phyloP scores from a whole-genome alignment of 1,140 invertebrate genomes.

The Pentalonia nigronervosa region DNA sequence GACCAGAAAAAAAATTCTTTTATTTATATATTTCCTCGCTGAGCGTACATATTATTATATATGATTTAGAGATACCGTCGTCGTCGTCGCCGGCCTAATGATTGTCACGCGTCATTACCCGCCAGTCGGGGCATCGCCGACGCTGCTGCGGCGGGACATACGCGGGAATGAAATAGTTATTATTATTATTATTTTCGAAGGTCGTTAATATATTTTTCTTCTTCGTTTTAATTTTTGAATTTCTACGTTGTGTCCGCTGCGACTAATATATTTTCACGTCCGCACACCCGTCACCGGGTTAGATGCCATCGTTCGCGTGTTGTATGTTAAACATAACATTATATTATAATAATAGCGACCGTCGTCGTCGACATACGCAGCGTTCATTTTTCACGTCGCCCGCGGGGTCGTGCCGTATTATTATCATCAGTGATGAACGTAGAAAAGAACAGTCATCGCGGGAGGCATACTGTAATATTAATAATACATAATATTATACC shows the following conservation, averaged over 20 bases:
- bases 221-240: conserved; percentile 23
- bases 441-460: conserved; percentile 10
- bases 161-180: background rate
- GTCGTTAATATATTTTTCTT: background rate
- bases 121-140: background rate
- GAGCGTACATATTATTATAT: background rate
- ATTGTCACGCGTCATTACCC: conserved; percentile 50
- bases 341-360: background rate
- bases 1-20: conserved; percentile 19
- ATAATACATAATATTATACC: background rate
- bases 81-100: conserved; percentile 23
- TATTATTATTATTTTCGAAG: conserved; percentile 7
- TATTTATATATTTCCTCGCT: background rate
- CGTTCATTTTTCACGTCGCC: conserved; percentile 1
- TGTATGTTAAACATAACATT: background rate
- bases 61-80: conserved; percentile 5
- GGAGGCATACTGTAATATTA: background rate
- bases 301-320: conserved; percentile 15
- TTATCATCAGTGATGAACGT: background rate
- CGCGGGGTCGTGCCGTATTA: background rate
- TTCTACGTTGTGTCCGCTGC: background rate
- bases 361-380: background rate
- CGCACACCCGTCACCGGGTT: background rate
- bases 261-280: conserved; percentile 27
- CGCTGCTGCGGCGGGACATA: background rate